Conservation (phyloP, 2,797 vertebrate species). For the Siniperca undulata region DNA sequence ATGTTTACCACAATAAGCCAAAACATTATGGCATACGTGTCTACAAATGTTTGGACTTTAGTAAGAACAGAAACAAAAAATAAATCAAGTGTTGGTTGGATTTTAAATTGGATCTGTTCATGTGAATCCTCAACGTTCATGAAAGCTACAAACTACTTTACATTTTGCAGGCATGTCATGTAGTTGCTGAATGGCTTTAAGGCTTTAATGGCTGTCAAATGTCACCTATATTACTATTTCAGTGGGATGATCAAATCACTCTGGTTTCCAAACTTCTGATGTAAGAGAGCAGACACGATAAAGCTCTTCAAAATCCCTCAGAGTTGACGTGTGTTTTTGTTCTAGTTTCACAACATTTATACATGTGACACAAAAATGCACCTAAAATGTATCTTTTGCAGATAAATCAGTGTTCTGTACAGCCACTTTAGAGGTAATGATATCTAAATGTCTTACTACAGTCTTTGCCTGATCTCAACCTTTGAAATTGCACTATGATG, state of each 20-base stretch:
- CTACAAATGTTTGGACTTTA: not conserved
- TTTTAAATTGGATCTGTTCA: too few species aligned
- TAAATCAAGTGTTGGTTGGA: too few species aligned
- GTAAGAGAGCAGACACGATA: not conserved
- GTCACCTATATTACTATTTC: not conserved
- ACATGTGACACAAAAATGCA: too few species aligned
- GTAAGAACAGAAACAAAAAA: not conserved
- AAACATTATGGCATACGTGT: not conserved
- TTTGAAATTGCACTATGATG: not conserved
- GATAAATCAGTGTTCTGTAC: not conserved
- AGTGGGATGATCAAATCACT: constrained; percentile 5
- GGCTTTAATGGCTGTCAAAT: not conserved
- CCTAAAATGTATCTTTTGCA: not conserved
- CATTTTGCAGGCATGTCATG: too few species aligned
- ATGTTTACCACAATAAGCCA: not conserved
- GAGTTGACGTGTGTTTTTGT: not conserved
- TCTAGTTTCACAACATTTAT: too few species aligned
- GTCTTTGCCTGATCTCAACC: not conserved
- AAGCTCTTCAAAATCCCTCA: not conserved
- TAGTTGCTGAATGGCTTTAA: not conserved
- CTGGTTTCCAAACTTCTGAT: constrained; percentile 12
- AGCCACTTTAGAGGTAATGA: not conserved
- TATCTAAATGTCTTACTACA: not conserved
- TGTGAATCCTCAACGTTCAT: too few species aligned
- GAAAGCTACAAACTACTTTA: too few species aligned